Base-by-base conservation (phyloP, 2,797 vertebrate genomes). In the Sebastes umbrosus region DNA sequence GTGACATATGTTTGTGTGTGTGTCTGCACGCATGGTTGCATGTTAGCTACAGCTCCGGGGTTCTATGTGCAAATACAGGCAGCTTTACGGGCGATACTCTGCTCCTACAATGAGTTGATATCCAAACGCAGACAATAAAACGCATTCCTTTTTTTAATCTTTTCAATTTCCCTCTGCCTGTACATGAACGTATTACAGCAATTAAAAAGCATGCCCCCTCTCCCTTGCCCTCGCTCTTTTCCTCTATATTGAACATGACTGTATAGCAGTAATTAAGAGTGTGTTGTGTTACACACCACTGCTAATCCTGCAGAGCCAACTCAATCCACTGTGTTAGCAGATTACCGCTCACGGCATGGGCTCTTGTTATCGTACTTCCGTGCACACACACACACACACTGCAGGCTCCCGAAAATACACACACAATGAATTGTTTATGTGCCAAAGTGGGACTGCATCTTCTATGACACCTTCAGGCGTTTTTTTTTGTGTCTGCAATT, bases 191-290 rank as follows among this genome's bases (percentile, higher is more conserved):
- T 73, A 73, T 74, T 77, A 69, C 54, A 50, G 75, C 78, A 86
- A 86, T 90, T 93, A 89, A 82, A 54, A 87, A 63, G 65, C 0
- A 11, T 29, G 31, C 14, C 66, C 80, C 73, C 31, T 74, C 84
- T 59, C 68, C 31, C 60, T 62, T 29, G 0, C 74, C 20, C 46
- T 54, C 73, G 5, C 64, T 80, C 83, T 83, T 81, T 82, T 73
- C 71, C 69, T 75, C 81, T 68, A 77, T 86, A 77, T 67, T 64
- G 70, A 90, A 88, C 90, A 83, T 67, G 77, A 85, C 85, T 86
- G 79, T 86, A 76, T 46, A 75, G 89, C 89, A 88, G 92, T 94
- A 95, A 94, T 95, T 93, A 94, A 91, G 86, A 87, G 86, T 84
- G 90, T 90, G 87, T 85, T 62, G 75, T 87, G 92, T 93, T 92